Evolutionary conservation across 1,140 invertebrate species (phyloP).

Genomic region (Sycobia sp.): DNA sequence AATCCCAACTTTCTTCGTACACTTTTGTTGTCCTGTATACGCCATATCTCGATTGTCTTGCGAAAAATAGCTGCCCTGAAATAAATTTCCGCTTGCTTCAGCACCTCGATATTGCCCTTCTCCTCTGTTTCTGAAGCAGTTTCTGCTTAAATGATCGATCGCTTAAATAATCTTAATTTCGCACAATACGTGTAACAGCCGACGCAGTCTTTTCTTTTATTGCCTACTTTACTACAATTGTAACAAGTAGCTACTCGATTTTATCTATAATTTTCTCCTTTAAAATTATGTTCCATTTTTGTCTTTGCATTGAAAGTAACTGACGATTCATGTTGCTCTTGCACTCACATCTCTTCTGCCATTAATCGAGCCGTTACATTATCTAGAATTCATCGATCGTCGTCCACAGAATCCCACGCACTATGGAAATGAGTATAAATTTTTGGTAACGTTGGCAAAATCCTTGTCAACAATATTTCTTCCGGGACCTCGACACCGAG

Average conservation of each 20-base stretch:
- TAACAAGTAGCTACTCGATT: background rate
- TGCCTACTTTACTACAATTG: background rate
- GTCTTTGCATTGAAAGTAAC: background rate
- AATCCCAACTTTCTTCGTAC: background rate
- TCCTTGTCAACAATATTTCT: background rate
- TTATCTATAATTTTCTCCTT: no score
- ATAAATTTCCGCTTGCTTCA: no score
- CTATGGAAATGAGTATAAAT: slow-evolving; percentile 42
- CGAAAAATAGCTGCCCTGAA: no score
- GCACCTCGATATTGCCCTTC: background rate
- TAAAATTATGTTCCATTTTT: no score
- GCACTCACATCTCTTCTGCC: background rate
- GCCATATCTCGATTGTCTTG: background rate
- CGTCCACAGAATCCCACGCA: slow-evolving; percentile 44
- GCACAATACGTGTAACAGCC: background rate
- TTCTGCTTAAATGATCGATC: background rate
- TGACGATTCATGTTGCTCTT: background rate
- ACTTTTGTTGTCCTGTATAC: background rate
- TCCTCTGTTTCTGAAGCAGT: background rate
- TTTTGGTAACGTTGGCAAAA: slow-evolving; percentile 36
- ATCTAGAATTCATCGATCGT: background rate
- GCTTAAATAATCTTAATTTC: no score
- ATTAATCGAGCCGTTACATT: no score
- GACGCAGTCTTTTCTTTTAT: background rate
- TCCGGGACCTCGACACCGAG: slow-evolving; percentile 1